These are phyloP conservation scores for Hyaena hyaena DNA, from an alignment of 2,113 vertebrate species.

Conservation along the genomic window DNA sequence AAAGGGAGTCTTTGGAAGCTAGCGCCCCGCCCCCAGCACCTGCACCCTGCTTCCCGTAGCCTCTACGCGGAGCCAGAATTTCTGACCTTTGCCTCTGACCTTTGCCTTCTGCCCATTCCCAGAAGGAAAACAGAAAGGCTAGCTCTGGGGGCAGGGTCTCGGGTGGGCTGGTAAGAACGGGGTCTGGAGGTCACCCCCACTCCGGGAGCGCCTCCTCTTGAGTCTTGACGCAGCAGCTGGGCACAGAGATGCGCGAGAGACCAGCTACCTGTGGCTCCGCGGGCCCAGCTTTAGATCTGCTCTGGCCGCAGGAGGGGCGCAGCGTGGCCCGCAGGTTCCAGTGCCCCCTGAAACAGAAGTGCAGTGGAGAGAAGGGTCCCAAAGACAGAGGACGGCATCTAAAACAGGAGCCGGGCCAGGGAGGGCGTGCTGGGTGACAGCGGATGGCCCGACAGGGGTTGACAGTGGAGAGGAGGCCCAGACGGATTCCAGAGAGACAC, in stretches of 20 bases:
- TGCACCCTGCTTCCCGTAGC: no score
- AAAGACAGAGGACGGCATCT: neutral
- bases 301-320: neutral
- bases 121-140: neutral
- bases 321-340: neutral
- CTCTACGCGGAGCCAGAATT: neutral
- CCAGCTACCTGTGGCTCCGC: rapidly evolving
- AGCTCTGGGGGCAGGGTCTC: neutral
- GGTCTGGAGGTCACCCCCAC: no score
- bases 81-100: slow-evolving; percentile 35
- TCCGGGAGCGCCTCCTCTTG: neutral
- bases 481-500: neutral
- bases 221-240: neutral
- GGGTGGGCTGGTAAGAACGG: neutral
- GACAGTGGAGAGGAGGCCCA: no score
- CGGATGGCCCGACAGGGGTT: neutral
- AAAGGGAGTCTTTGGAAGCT: neutral
- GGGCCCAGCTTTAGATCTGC: neutral
- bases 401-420: neutral
- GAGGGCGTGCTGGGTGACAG: neutral
- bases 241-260: neutral
- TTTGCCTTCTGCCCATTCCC: neutral
- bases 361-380: neutral
- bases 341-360: neutral
- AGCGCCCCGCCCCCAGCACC: neutral